Percentiles rank a stretch among this genome's conserved stretches.
Conservation (phyloP, 2,797 vertebrate species). For the Heteromormyrus szaboi region DNA sequence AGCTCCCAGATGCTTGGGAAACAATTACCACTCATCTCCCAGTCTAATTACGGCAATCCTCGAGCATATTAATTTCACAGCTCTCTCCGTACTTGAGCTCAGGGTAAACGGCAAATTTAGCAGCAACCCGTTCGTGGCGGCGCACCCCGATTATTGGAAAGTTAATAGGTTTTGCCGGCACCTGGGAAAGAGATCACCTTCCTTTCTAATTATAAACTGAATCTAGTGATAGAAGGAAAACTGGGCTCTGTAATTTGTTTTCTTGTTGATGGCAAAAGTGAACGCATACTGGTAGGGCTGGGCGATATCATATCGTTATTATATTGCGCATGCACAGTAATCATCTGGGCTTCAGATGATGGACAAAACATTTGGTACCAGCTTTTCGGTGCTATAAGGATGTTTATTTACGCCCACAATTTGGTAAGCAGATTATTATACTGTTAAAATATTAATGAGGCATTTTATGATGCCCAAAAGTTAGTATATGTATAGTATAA, state of each 20-base stretch:
- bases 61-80: slow-evolving; percentile 34
- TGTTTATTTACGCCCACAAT: not conserved
- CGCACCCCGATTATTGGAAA: slow-evolving; percentile 24
- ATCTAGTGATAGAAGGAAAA: slow-evolving; percentile 23
- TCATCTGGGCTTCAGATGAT: not conserved
- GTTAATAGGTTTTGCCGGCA: slow-evolving; percentile 18
- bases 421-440: not conserved
- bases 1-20: slow-evolving; percentile 32
- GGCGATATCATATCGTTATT: not conserved
- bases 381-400: not conserved
- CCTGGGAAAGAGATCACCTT: slow-evolving; percentile 23
- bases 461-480: not conserved
- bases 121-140: slow-evolving; percentile 19
- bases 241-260: slow-evolving; percentile 27
- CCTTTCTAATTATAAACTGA: slow-evolving; percentile 34
- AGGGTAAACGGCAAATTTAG: slow-evolving; percentile 33
- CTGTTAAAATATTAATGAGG: not conserved
- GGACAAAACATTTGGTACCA: not conserved
- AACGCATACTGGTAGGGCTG: not conserved
- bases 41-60: slow-evolving; percentile 10
- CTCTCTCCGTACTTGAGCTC: slow-evolving; percentile 5
- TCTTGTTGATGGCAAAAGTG: slow-evolving; percentile 30
- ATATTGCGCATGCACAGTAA: not conserved
- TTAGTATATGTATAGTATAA: not conserved
- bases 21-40: slow-evolving; percentile 34